Conservation (phyloP, 2,888 invertebrate species). For the Caradrina clavipalpis region DNA sequence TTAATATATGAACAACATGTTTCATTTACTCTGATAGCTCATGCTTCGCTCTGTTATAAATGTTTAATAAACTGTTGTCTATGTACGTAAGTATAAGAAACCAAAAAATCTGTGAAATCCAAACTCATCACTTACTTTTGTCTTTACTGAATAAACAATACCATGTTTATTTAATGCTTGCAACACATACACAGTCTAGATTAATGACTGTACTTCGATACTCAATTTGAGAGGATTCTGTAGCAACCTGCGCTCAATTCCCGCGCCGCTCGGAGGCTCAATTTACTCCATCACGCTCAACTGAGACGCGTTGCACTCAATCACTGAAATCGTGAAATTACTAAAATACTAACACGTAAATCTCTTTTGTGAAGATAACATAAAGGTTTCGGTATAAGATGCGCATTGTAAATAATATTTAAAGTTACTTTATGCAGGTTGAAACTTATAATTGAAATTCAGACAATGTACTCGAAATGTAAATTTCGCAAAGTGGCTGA, state of each 20-base stretch:
- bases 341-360: background rate
- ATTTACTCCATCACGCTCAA: constrained; percentile 11
- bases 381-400: constrained; percentile 4
- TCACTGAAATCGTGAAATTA: constrained; percentile 25
- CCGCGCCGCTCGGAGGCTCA: constrained; percentile 8
- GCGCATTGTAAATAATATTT: constrained; percentile 22
- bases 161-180: background rate
- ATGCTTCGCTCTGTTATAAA: no score
- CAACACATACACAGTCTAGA: background rate
- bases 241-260: constrained; percentile 14
- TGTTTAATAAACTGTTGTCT: no score
- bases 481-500: constrained; percentile 13
- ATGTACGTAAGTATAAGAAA: background rate
- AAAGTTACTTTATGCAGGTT: constrained; percentile 14
- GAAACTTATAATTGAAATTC: constrained; percentile 35
- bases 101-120: background rate
- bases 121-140: background rate
- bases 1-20: no score
- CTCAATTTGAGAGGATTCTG: constrained; percentile 27
- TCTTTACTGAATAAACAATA: background rate
- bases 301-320: constrained; percentile 9
- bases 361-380: constrained; percentile 15
- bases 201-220: constrained; percentile 25
- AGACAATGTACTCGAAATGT: constrained; percentile 15
- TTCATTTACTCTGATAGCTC: no score